Percentiles rank a stretch among this genome's conserved stretches.
Conservation (phyloP, 1,140 invertebrate genomes). For the Papilio xuthus region DNA sequence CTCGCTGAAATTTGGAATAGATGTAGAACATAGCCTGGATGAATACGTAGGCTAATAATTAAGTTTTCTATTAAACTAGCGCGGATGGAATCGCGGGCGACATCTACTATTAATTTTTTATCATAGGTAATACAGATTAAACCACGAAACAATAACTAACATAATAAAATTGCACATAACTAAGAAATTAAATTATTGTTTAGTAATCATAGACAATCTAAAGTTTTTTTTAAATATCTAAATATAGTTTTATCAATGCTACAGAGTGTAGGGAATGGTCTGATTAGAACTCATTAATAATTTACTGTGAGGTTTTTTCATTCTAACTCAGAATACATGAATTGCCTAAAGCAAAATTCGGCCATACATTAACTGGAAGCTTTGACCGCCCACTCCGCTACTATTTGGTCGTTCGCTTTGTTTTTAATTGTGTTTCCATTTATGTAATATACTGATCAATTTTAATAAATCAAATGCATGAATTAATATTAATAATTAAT, state of each 20-base stretch:
- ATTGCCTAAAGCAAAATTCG: conserved; percentile 48
- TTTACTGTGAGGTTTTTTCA: conserved; percentile 23
- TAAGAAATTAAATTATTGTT: too few species aligned
- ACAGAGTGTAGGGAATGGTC: background rate
- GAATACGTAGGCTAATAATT: too few species aligned
- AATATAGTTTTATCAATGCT: background rate
- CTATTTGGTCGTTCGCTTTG: conserved; percentile 44
- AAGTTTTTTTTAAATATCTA: background rate
- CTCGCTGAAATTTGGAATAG: too few species aligned
- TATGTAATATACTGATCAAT: conserved; percentile 21
- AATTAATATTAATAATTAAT: background rate
- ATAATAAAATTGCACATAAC: too few species aligned
- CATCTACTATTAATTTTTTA: too few species aligned
- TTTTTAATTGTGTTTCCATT: conserved; percentile 22
- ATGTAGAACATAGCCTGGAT: too few species aligned
- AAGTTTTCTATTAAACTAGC: too few species aligned
- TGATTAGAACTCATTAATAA: conserved; percentile 3
- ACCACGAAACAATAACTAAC: too few species aligned
- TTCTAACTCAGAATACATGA: conserved; percentile 35
- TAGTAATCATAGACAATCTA: background rate
- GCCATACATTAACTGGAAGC: conserved; percentile 52
- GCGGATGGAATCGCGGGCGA: too few species aligned
- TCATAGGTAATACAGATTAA: too few species aligned
- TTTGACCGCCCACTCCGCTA: conserved; percentile 53
- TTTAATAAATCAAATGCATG: conserved; percentile 22